These are phyloP conservation scores for Leiothrix lutea DNA, from an alignment of 2,113 vertebrate genomes.

Conservation along the genomic window DNA sequence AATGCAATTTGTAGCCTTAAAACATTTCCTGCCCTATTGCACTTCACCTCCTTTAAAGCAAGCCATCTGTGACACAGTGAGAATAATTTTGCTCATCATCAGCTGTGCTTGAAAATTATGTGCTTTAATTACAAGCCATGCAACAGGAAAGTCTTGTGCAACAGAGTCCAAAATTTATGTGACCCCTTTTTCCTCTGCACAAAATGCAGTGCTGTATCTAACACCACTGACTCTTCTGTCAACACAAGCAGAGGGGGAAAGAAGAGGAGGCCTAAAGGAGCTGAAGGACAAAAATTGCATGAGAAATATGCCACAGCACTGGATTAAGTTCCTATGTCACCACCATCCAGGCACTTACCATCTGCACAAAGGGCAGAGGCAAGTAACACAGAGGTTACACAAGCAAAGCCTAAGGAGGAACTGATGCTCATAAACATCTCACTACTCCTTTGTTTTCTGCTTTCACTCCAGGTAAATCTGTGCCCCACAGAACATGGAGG, in stretches of 20 bases:
- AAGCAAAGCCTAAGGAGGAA: background rate
- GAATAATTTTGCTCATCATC: background rate
- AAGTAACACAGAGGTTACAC: background rate
- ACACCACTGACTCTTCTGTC: background rate
- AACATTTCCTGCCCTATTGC: background rate
- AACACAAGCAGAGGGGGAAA: background rate
- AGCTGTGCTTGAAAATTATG: background rate
- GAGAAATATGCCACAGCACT: background rate
- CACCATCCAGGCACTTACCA: background rate
- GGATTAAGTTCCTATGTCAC: background rate
- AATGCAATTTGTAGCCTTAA: background rate
- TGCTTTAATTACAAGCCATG: background rate
- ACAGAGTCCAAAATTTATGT: background rate
- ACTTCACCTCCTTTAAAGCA: background rate
- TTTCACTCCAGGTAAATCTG: background rate
- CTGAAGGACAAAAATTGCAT: background rate
- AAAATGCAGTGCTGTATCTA: background rate
- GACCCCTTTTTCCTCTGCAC: background rate
- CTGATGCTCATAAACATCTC: background rate
- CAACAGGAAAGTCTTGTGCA: background rate
- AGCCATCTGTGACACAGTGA: background rate
- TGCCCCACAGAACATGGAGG: background rate
- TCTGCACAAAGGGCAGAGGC: background rate
- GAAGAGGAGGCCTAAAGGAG: background rate
- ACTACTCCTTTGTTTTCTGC: background rate